Evolutionary conservation across 1,140 invertebrate species (phyloP), one percentile per base, ranked within the genome.

Genomic region (Camponotus pennsylvanicus): DNA sequence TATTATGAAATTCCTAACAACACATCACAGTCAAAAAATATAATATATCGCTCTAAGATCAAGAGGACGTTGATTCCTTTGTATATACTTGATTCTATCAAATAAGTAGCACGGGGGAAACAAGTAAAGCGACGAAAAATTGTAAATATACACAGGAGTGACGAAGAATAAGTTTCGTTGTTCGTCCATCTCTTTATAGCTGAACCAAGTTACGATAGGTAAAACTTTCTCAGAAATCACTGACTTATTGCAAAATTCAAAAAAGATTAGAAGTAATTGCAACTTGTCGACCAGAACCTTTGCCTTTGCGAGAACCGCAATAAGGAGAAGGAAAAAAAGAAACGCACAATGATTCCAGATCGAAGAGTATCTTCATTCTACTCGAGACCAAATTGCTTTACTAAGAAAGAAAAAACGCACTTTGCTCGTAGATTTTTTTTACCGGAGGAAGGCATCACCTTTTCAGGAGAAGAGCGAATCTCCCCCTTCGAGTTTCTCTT

Each of bases 11-110:
- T 84, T 61, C 55, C 91, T 90, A 92, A 79, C 85, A 92, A 91
- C 91, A 91, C 90, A 92, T 92, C 91, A 91, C 91, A 92, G 91
- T 91, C 87, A 88, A 84, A 92, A 90, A 90, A 61, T 86, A 91
- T 73, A 90, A 61, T 86, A 91, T 73, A 73, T 77, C 78, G 83
- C 83, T 91, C 86, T 61, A 57, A 27, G 86, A 90, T 63, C 42
- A 84, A 89, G 84, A 49, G 75, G 69, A 86, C 42, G 13, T 52
- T 40, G n/a, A 40, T 61, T 57, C 52, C 61, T 63, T 52, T 52
- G 49, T 52, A 52, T 63, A 63, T 5, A 18, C 63, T 32, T 32
- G 66, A 64, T 76, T 73, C 59, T 42, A 42, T 67, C 37, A 85
- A 64, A 49, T 21, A 49, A 59, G 34, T 11, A 40, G 57, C 15